Conservation (phyloP, 2,888 invertebrate species). For the Lymantria monacha region DNA sequence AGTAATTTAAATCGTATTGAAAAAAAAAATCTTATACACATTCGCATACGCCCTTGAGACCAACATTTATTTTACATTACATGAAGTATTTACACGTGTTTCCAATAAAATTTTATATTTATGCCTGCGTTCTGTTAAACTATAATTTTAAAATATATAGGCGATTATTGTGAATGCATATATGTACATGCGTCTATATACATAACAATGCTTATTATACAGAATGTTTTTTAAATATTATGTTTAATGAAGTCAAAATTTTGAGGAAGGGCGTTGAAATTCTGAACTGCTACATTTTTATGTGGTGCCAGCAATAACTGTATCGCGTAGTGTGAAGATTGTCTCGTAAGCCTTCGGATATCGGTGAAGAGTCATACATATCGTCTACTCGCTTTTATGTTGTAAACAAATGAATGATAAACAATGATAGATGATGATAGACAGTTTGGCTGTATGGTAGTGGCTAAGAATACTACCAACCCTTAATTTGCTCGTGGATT, state of each 20-base stretch:
- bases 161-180: constrained; percentile 53
- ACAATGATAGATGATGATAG: too few species aligned
- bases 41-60: not conserved
- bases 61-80: constrained; percentile 39
- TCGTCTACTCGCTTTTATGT: too few species aligned
- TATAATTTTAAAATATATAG: constrained; percentile 72
- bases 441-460: too few species aligned
- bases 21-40: constrained; percentile 6
- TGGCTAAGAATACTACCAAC: too few species aligned
- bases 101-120: constrained; percentile 74
- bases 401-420: too few species aligned
- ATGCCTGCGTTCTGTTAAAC: constrained; percentile 63
- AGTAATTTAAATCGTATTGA: not conserved
- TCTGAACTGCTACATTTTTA: too few species aligned
- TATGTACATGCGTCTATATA: constrained; percentile 44
- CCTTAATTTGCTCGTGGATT: too few species aligned
- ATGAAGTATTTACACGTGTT: constrained; percentile 70
- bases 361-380: too few species aligned
- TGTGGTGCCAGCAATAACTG: too few species aligned
- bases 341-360: too few species aligned
- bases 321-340: too few species aligned
- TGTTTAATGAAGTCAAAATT: not conserved
- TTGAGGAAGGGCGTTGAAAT: too few species aligned
- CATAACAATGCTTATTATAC: constrained; percentile 40
- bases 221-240: not conserved